These are phyloP conservation scores for Macrostomum cliftonense DNA, from an alignment of 2,888 invertebrate genomes.

Conservation along the genomic window DNA sequence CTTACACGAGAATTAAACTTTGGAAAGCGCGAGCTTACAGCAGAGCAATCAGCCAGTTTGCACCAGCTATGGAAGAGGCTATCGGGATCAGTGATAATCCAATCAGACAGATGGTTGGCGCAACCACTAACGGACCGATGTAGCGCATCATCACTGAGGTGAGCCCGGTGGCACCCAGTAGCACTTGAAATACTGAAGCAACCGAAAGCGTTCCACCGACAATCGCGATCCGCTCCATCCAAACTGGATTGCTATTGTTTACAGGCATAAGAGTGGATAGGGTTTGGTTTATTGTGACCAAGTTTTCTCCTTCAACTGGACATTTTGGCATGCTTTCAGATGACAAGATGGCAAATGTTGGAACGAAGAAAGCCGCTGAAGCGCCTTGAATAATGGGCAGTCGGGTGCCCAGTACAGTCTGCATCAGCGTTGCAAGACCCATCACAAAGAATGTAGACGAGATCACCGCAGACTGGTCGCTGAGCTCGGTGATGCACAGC, in stretches of 20 bases:
- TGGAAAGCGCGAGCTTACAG: conserved; percentile 44
- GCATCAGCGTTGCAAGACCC: conserved; percentile 32
- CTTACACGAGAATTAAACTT: too few relatives aligned
- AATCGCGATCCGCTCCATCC: too few relatives aligned
- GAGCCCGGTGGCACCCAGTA: conserved; percentile 52
- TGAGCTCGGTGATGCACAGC: conserved; percentile 49
- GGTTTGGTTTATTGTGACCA: too few relatives aligned
- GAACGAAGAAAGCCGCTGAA: conserved; percentile 25
- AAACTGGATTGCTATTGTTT: too few relatives aligned
- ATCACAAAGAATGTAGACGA: conserved; percentile 34
- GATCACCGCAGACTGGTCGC: conserved; percentile 27
- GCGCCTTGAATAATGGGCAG: conserved; percentile 31
- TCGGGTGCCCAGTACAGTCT: conserved; percentile 30
- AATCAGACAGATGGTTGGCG: conserved; percentile 61
- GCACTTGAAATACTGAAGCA: conserved; percentile 54
- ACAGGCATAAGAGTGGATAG: too few relatives aligned
- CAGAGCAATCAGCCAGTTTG: conserved; percentile 63
- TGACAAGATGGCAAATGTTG: conserved; percentile 22
- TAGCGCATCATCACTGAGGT: conserved; percentile 54
- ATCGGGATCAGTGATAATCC: conserved; percentile 63
- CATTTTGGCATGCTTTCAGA: too few relatives aligned
- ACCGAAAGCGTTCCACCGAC: conserved; percentile 57
- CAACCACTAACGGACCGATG: conserved; percentile 64
- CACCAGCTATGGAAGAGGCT: conserved; percentile 58
- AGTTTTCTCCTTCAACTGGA: too few relatives aligned